Conservation (phyloP, 2,113 vertebrate genomes). For the Ondatra zibethicus region DNA sequence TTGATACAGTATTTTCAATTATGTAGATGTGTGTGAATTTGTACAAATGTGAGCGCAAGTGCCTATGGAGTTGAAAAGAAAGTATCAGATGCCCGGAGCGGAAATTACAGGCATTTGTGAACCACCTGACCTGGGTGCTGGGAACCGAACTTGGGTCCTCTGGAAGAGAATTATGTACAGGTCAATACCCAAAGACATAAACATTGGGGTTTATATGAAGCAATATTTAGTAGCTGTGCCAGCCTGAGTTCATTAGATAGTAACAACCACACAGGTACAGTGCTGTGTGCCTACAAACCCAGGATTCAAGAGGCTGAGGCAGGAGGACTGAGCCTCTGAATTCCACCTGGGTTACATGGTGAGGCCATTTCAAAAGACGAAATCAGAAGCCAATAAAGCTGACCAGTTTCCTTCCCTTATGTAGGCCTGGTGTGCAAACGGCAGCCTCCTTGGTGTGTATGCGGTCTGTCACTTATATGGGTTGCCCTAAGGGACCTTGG, state of each 20-base stretch:
- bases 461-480: background rate
- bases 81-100: background rate
- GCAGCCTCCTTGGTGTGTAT: background rate
- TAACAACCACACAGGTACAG: too few species aligned
- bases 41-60: background rate
- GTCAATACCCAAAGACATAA: conserved; percentile 45
- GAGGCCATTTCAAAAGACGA: background rate
- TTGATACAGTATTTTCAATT: background rate
- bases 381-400: background rate
- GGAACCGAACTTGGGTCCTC: background rate
- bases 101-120: background rate
- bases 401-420: background rate
- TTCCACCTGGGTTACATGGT: background rate
- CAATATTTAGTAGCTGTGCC: background rate
- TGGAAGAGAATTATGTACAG: background rate
- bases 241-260: background rate
- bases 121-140: background rate
- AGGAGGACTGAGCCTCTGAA: background rate
- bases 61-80: background rate
- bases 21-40: background rate
- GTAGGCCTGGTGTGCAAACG: background rate
- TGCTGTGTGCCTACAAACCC: background rate
- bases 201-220: conserved; percentile 64
- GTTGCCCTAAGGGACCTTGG: background rate
- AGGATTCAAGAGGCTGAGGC: background rate